Evolutionary conservation across 1,140 invertebrate genomes (phyloP).

Genomic region (Berghia stephanieae): DNA sequence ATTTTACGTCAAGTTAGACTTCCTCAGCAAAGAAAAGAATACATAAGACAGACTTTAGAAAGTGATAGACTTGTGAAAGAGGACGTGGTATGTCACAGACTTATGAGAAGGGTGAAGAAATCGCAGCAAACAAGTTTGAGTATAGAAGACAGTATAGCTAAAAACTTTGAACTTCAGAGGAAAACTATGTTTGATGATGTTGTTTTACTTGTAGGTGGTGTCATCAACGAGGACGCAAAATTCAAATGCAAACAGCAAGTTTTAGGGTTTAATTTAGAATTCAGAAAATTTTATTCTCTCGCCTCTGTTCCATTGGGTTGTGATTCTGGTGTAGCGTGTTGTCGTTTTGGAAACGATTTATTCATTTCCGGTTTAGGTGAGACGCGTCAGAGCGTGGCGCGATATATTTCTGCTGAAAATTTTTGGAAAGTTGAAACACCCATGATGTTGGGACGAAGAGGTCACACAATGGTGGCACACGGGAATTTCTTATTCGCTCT

Average conservation of each 20-base stretch:
- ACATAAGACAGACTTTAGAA: conserved; percentile 4
- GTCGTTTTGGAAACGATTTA: conserved; percentile 45
- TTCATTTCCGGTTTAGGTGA: conserved; percentile 44
- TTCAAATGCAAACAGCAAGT: conserved; percentile 30
- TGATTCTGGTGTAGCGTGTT: conserved; percentile 46
- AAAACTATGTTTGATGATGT: conserved; percentile 26
- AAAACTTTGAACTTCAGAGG: background rate
- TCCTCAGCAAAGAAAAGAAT: conserved; percentile 21
- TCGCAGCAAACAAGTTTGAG: conserved; percentile 8
- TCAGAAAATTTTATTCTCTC: conserved; percentile 41
- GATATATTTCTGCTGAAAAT: conserved; percentile 38
- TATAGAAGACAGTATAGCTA: conserved; percentile 3
- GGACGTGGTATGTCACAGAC: background rate
- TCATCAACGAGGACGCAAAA: background rate
- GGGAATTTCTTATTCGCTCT: conserved; percentile 40
- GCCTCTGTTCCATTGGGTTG: conserved; percentile 39
- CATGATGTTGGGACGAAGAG: conserved; percentile 43
- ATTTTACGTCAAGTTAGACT: conserved; percentile 29
- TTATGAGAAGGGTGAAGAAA: conserved; percentile 2
- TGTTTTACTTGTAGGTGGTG: conserved; percentile 32
- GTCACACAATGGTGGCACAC: conserved; percentile 45
- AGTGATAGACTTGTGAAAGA: conserved; percentile 7
- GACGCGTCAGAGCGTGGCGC: conserved; percentile 39
- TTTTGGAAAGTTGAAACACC: conserved; percentile 40
- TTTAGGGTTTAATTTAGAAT: conserved; percentile 26